A percentile compares a stretch with the other conserved stretches of the same genome.
Conservation (phyloP, 2,113 vertebrate species). For the Cyprinodon brontotheroides region DNA sequence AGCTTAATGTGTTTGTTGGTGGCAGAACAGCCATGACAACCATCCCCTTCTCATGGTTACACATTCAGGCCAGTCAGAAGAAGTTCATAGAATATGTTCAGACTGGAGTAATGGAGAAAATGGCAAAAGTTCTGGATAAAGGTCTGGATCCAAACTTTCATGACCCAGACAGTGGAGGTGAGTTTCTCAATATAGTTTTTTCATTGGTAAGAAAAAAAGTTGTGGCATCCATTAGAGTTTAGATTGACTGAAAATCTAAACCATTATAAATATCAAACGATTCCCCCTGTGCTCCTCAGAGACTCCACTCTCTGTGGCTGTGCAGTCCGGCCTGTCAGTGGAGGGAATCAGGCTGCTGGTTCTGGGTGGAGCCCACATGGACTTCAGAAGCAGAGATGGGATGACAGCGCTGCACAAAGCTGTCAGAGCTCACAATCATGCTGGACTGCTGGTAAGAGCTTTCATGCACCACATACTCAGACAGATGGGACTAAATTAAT, state of each 20-base stretch:
- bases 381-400: slow-evolving; percentile 89
- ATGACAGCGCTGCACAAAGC: slow-evolving; percentile 89
- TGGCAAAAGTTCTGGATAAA: slow-evolving; percentile 88
- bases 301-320: slow-evolving; percentile 85
- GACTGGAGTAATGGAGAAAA: slow-evolving; percentile 85
- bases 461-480: not conserved
- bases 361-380: slow-evolving; percentile 88
- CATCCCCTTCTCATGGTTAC: not conserved
- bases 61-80: slow-evolving; percentile 86
- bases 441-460: slow-evolving; percentile 83
- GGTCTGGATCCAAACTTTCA: slow-evolving; percentile 94
- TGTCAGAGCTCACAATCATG: slow-evolving; percentile 85
- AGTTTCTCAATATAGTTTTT: slow-evolving; percentile 26
- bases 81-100: slow-evolving; percentile 91
- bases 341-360: slow-evolving; percentile 87
- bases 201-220: no score
- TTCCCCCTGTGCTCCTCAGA: slow-evolving; percentile 71
- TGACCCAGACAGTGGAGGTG: slow-evolving; percentile 90
- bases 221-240: no score
- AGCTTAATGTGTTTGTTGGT: not conserved
- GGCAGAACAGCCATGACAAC: not conserved
- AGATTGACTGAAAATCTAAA: no score
- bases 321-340: slow-evolving; percentile 79
- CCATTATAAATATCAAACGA: not conserved
- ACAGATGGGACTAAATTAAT: not conserved